These are phyloP conservation scores for Columba livia DNA, from an alignment of 2,113 vertebrate species.

Conservation along the genomic window DNA sequence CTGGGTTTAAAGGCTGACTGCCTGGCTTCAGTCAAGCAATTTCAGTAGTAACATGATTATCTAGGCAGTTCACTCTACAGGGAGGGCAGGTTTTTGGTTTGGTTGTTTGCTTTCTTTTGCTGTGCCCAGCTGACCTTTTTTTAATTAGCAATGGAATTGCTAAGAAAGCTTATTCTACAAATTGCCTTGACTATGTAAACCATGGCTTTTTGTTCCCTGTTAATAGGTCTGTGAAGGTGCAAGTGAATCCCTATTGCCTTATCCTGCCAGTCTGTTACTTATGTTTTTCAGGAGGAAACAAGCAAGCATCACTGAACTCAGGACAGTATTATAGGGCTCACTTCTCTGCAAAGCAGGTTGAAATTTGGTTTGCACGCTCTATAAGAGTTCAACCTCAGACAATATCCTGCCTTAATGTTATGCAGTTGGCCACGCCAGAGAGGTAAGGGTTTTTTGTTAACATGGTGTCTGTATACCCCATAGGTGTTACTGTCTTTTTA, in stretches of 20 bases:
- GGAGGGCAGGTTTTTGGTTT: background rate
- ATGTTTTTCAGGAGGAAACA: background rate
- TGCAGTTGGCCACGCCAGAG: background rate
- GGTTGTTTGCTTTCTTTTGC: background rate
- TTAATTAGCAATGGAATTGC: background rate
- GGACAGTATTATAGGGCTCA: background rate
- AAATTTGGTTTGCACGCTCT: background rate
- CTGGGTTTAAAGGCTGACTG: background rate
- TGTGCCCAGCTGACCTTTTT: background rate
- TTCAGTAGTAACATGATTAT: background rate
- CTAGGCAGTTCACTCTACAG: background rate
- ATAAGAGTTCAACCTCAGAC: background rate
- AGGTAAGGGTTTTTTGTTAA: background rate
- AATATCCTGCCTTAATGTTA: background rate
- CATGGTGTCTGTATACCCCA: background rate
- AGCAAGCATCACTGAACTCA: background rate
- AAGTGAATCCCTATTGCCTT: background rate
- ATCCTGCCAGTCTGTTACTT: background rate
- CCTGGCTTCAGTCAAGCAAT: background rate
- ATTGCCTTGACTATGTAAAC: background rate
- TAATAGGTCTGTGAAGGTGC: background rate
- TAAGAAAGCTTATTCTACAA: background rate
- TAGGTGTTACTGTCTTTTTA: constrained; percentile 9
- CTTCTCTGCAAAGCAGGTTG: background rate
- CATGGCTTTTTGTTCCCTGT: background rate